These are phyloP conservation scores for Apodemia hepburni DNA, from an alignment of 2,888 invertebrate genomes.

Conservation along the genomic window DNA sequence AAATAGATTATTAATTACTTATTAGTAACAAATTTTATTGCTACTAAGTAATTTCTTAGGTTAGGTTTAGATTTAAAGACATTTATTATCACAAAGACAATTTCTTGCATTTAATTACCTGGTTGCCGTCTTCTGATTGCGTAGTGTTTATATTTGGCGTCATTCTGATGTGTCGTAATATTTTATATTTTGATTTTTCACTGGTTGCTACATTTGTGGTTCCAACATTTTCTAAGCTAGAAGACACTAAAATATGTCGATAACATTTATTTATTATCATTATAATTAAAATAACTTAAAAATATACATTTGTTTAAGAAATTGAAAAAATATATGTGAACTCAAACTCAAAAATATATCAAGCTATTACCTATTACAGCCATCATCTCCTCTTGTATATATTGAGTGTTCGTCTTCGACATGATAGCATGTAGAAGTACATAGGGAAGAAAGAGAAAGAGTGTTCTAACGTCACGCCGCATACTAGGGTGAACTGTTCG, in stretches of 20 bases:
- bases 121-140: conserved; percentile 69
- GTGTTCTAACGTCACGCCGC: conserved; percentile 84
- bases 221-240: conserved; percentile 57
- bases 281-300: not conserved
- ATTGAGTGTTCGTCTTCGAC: conserved; percentile 64
- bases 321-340: too few relatives aligned
- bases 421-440: conserved; percentile 84
- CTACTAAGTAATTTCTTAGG: too few relatives aligned
- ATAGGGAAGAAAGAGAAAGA: conserved; percentile 88
- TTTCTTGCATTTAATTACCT: conserved; percentile 42
- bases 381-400: conserved; percentile 64
- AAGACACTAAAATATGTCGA: not conserved
- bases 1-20: too few relatives aligned
- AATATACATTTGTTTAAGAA: too few relatives aligned
- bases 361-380: conserved; percentile 60
- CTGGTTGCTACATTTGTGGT: conserved; percentile 38
- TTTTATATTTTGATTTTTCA: conserved; percentile 56
- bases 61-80: too few relatives aligned
- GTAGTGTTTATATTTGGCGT: conserved; percentile 60
- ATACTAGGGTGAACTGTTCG: conserved; percentile 87
- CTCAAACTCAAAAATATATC: too few relatives aligned
- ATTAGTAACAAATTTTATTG: too few relatives aligned
- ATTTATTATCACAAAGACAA: too few relatives aligned
- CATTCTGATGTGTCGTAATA: conserved; percentile 62
- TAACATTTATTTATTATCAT: conserved; percentile 8